Evolutionary conservation across 1,140 invertebrate species (phyloP).

Genomic region (Zophobas morio): DNA sequence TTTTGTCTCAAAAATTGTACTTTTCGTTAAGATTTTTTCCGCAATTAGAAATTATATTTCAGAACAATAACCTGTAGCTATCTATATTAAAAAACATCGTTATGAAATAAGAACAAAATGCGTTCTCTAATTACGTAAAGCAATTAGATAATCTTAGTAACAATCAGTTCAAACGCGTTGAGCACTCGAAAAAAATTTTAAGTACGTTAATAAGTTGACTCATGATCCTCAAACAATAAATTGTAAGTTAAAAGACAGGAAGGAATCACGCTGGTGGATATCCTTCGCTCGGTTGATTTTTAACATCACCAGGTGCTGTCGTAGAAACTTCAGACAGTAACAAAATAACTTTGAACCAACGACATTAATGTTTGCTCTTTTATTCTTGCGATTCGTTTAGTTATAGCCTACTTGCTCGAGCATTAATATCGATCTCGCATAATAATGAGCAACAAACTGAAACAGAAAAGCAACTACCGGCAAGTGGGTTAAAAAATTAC

Average conservation of each 20-base stretch:
- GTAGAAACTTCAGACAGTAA: background rate
- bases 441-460: constrained; percentile 22
- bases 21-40: no score
- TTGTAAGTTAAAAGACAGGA: constrained; percentile 16
- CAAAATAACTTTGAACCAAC: no score
- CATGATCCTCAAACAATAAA: background rate
- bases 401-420: constrained; percentile 15
- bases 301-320: constrained; percentile 41
- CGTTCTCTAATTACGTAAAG: no score
- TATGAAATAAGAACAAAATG: no score
- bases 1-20: no score
- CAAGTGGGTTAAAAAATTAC: constrained; percentile 18
- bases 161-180: background rate
- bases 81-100: no score
- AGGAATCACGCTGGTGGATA: constrained; percentile 50
- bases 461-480: constrained; percentile 5
- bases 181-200: background rate
- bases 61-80: no score
- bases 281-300: constrained; percentile 48
- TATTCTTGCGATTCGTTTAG: background rate
- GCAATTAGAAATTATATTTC: no score
- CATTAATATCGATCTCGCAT: background rate
- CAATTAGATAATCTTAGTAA: no score
- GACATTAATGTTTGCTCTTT: no score
- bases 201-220: background rate